Evolutionary conservation across 2,888 invertebrate species (phyloP), one percentile per base, ranked within the genome.

Genomic region (Volucella inanis): DNA sequence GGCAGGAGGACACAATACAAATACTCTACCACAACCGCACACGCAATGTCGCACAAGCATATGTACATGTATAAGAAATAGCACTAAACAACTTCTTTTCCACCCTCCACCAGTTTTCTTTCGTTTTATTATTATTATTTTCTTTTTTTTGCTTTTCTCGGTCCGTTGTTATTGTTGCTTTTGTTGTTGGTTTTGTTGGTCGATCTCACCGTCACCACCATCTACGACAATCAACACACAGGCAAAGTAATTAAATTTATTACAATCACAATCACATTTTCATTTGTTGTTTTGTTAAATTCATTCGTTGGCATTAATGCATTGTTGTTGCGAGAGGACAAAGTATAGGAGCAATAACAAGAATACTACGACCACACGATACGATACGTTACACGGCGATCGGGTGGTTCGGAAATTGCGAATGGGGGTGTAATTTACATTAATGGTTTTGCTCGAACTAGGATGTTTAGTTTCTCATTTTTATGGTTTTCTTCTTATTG

Each of bases 211-310:
- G 31, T 2, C 1, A 6, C 4, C 31, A 6, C 31, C 6, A 6
- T 1, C 59, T 49, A 43, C 64, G 43, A 62, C 57, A 75, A 61
- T 68, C 72, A 65, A 65, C 71, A 72, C 71, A 65, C 65, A 74
- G 59, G 22, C 71, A 62, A 67, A 80, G 71, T 71, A 65, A 80
- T 64, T 62, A 80, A 84, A 84, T 75, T 84, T 80, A 80, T 80
- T 75, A 59, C 65, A 76, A 75, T 84, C 80, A 59, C 65, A 76
- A 75, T 84, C 80, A 80, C 75, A 84, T 80, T 62, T 65, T 78
- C 55, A 64, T 75, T 61, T 65, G 59, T 71, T 76, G 65, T 79
- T 79, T 62, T 68, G 47, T 70, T 31, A 31, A 6, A 31, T 84
- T 70, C 52, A 64, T 57, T 9, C 9, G 18, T 22, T 22, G 15